These are phyloP conservation scores for Remorina albescens DNA, from an alignment of 2,797 vertebrate genomes.

Conservation along the genomic window DNA sequence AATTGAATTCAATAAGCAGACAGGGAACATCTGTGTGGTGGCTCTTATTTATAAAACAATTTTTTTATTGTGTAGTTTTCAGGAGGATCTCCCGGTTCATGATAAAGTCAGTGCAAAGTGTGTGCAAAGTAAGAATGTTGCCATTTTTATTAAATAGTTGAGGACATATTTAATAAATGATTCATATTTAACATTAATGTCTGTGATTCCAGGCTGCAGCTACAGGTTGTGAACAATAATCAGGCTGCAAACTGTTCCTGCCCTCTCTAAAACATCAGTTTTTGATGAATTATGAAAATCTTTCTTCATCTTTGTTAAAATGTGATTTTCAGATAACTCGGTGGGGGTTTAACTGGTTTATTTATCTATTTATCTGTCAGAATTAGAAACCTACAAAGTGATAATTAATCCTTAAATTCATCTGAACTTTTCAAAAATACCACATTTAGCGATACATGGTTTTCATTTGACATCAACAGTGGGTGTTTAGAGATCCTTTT, in stretches of 20 bases:
- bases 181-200: background rate
- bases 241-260: background rate
- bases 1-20: background rate
- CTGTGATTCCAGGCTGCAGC: background rate
- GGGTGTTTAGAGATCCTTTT: background rate
- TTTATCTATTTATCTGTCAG: no score
- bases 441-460: background rate
- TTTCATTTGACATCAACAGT: background rate
- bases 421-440: background rate
- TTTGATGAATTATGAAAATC: background rate
- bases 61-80: background rate
- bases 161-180: background rate
- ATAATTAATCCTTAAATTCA: background rate
- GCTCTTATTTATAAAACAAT: no score
- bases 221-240: conserved; percentile 3
- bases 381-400: background rate
- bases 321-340: background rate
- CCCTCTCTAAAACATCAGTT: background rate
- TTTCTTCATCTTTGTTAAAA: background rate
- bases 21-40: no score
- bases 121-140: background rate
- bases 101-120: no score
- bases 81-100: background rate
- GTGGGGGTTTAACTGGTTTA: background rate
- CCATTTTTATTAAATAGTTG: background rate